phyloP scores from a whole-genome alignment of 2,797 vertebrate genomes.

The Xiphorhynchus erythropygius region DNA sequence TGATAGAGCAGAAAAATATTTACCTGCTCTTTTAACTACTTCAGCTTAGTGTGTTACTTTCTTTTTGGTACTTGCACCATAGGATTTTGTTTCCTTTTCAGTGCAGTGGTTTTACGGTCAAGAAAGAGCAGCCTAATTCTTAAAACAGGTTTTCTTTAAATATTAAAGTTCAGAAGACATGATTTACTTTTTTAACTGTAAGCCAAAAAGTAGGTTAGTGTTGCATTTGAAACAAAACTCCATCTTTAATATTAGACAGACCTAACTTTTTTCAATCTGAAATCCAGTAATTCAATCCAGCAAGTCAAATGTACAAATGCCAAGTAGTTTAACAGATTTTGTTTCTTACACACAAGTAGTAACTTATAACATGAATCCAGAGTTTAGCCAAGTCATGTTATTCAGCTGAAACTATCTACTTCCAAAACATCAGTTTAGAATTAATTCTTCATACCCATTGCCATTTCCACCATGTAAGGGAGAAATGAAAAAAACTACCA shows the following conservation, averaged over 20 bases:
- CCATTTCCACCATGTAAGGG: neutral
- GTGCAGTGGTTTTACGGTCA: neutral
- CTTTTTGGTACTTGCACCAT: neutral
- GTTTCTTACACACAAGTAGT: neutral
- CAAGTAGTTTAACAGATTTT: neutral
- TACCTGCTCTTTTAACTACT: neutral
- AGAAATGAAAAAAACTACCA: slow-evolving; percentile 6
- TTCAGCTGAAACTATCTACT: neutral
- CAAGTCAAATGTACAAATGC: neutral
- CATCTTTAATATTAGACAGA: neutral
- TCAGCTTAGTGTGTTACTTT: neutral
- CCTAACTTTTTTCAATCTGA: neutral
- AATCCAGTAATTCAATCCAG: neutral
- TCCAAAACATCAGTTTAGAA: slow-evolving; percentile 16
- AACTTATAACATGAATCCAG: neutral
- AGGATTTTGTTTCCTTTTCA: neutral
- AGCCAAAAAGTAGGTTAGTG: neutral
- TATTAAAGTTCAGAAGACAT: neutral
- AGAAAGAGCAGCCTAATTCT: neutral
- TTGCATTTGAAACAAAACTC: neutral
- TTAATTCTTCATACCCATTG: slow-evolving; percentile 2
- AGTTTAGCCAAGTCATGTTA: neutral
- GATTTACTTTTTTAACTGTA: neutral
- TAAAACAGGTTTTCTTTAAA: neutral
- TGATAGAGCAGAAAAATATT: neutral